Conservation (phyloP, 2,888 invertebrate genomes). For the Leucophora obtusa region DNA sequence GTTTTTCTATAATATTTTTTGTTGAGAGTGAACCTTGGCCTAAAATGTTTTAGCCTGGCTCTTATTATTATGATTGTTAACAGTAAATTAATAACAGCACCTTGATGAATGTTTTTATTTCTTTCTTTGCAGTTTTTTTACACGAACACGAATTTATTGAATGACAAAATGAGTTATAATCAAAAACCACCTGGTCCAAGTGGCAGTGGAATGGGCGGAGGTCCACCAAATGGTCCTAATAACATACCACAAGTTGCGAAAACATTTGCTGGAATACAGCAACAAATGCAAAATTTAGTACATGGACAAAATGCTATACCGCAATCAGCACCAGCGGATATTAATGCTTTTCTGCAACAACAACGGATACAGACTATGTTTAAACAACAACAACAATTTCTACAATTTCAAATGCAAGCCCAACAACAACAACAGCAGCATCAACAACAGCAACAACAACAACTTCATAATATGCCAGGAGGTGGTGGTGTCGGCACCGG, state of each 20-base stretch:
- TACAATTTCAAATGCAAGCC: slow-evolving; percentile 69
- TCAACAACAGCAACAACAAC: slow-evolving; percentile 72
- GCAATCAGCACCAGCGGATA: slow-evolving; percentile 69
- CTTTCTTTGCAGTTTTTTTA: slow-evolving; percentile 24
- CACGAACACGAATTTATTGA: slow-evolving; percentile 41
- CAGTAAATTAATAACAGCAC: not conserved
- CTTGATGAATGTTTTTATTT: not conserved
- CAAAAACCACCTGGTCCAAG: slow-evolving; percentile 69
- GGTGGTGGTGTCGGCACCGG: slow-evolving; percentile 58
- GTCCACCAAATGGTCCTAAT: slow-evolving; percentile 69
- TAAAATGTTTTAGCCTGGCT: slow-evolving; percentile 31
- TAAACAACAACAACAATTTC: slow-evolving; percentile 70
- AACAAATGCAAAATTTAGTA: slow-evolving; percentile 74
- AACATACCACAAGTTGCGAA: slow-evolving; percentile 71
- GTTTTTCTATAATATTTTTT: slow-evolving; percentile 31
- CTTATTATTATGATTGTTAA: not conserved
- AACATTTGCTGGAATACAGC: slow-evolving; percentile 71
- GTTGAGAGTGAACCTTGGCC: slow-evolving; percentile 45
- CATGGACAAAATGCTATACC: slow-evolving; percentile 71
- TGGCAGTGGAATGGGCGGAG: slow-evolving; percentile 68
- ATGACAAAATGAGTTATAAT: slow-evolving; percentile 70
- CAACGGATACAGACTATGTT: slow-evolving; percentile 71
- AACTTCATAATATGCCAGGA: slow-evolving; percentile 69
- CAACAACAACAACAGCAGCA: slow-evolving; percentile 72
- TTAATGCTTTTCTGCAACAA: slow-evolving; percentile 71